Evolutionary conservation across 2,888 invertebrate genomes (phyloP).

Genomic region (Reticulitermes lucifugus): DNA sequence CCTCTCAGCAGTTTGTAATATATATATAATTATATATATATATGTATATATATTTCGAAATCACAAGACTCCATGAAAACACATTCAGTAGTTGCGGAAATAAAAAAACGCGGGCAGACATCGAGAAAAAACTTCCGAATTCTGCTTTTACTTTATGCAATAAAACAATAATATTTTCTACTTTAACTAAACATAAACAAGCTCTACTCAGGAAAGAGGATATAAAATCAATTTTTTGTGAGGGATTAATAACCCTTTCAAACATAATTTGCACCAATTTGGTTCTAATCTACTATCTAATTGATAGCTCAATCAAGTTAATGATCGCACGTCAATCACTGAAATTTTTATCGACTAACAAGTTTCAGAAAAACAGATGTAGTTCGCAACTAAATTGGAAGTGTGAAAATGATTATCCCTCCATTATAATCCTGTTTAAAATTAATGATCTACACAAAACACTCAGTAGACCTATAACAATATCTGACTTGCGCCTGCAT

Average conservation of each 20-base stretch:
- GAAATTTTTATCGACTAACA: neutral
- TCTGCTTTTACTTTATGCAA: no score
- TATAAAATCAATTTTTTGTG: conserved; percentile 15
- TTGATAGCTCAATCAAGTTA: neutral
- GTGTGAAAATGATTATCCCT: conserved; percentile 1
- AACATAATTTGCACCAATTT: conserved; percentile 6
- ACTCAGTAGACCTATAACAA: neutral
- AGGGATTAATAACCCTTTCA: neutral
- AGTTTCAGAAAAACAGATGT: neutral
- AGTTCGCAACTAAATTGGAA: neutral
- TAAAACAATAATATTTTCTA: no score
- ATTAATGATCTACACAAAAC: neutral
- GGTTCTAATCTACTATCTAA: neutral
- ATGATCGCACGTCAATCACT: neutral
- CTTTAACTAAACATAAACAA: neutral
- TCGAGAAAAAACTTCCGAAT: no score
- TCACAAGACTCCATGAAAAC: no score
- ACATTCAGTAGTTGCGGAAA: no score
- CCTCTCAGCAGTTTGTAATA: no score
- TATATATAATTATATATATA: no score
- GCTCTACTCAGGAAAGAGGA: neutral
- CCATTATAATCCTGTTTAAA: neutral
- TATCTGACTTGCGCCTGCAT: neutral
- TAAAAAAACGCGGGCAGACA: no score
- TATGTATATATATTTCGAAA: no score